These are phyloP conservation scores for Sycophaga agraensis DNA, from an alignment of 1,140 invertebrate genomes.

Conservation along the genomic window DNA sequence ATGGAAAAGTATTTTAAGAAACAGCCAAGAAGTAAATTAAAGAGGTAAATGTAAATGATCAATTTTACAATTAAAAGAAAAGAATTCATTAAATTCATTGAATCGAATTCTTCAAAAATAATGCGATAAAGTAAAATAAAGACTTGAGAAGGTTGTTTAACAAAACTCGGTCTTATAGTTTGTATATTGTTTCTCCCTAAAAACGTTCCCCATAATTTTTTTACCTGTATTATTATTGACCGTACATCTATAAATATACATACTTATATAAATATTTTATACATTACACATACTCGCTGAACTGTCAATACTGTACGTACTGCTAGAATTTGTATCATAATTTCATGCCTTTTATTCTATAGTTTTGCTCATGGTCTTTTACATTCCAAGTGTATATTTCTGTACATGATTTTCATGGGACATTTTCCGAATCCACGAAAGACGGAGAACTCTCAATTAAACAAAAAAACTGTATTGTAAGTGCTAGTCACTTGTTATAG, in stretches of 20 bases:
- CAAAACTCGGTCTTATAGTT: too few species aligned
- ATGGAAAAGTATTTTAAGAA: too few species aligned
- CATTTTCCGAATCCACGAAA: slow-evolving; percentile 11
- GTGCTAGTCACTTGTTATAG: slow-evolving; percentile 55
- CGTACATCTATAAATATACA: neutral
- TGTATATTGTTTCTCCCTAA: too few species aligned
- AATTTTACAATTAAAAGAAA: too few species aligned
- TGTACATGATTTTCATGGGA: slow-evolving; percentile 24
- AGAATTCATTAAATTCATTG: too few species aligned
- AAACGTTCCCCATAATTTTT: too few species aligned
- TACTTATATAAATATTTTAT: neutral
- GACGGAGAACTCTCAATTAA: neutral
- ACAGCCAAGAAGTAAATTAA: too few species aligned
- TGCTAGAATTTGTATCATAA: slow-evolving; percentile 20
- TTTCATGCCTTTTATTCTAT: slow-evolving; percentile 17
- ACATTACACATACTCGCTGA: neutral
- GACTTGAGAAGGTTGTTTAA: too few species aligned
- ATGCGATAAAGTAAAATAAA: too few species aligned
- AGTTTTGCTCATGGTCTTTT: slow-evolving; percentile 8
- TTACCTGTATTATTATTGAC: too few species aligned
- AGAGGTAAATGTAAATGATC: too few species aligned
- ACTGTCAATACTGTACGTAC: slow-evolving; percentile 11
- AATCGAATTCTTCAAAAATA: too few species aligned
- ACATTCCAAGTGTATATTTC: slow-evolving; percentile 31
- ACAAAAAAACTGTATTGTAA: slow-evolving; percentile 42